Evolutionary conservation across 2,888 invertebrate species (phyloP), one percentile per base, ranked within the genome.

Genomic region (Oligia strigilis): DNA sequence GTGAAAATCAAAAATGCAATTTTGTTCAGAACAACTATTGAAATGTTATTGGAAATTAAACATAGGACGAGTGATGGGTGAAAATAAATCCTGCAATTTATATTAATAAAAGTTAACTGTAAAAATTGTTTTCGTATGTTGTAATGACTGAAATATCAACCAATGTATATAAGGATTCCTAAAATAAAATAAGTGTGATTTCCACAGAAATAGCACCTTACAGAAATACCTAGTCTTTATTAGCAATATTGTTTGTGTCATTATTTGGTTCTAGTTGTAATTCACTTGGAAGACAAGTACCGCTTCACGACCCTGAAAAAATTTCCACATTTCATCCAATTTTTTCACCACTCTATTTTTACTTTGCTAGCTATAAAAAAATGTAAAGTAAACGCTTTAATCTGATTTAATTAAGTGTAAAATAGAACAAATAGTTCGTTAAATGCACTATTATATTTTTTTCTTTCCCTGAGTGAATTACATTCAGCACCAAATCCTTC

Each of bases 121-220:
- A 40, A 55, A 60, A 49, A 64, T 49, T 14, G 4, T 29, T 62
- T 58, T 67, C 52, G 23, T 36, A 55, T 71, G 29, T 52, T 73
- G 52, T 60, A 64, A 71, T 72, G 72, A 77, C 66, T 72, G 65
- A 83, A 72, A 70, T 76, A 76, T 79, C 75, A 79, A 82, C 43
- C 40, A 76, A 79, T 72, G 67, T 74, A 55, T 52, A 81, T 46
- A n/a, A 74, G 52, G 17, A 40, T 13, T 65, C 43, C 40, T 64
- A 60, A 75, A 40, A 40, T 73, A n/a, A 36, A 55, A 52, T 79
- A 78, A 78, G 74, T 72, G 60, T 72, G 23, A 71, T 80, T 81
- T 76, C 71, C 73, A 82, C 70, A 74, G 49, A 80, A 64, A 77
- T 70, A 78, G 78, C 76, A 84, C 77, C 58, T 69, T 79, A 80